phyloP scores from a whole-genome alignment of 1,140 invertebrate genomes.

The Theocolax elegans region DNA sequence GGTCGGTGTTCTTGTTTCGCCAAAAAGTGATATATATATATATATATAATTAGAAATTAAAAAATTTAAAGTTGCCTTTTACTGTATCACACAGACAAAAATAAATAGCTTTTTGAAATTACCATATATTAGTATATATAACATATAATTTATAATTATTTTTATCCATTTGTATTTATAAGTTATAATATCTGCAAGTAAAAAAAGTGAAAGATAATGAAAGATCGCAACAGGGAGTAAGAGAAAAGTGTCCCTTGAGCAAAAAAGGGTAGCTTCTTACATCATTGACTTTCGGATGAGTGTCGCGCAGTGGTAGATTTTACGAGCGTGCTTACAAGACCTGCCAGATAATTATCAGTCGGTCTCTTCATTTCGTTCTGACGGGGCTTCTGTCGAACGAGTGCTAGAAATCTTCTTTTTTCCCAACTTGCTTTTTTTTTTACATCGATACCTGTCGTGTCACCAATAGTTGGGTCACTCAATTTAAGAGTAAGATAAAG shows the following conservation, averaged over 20 bases:
- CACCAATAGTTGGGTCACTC: neutral
- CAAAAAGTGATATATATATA: too few relatives aligned
- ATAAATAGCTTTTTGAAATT: too few relatives aligned
- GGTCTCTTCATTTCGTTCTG: neutral
- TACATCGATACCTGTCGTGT: conserved; percentile 4
- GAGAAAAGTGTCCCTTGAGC: neutral
- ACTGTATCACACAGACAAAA: too few relatives aligned
- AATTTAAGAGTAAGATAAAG: conserved; percentile 17
- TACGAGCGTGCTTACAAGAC: conserved; percentile 13
- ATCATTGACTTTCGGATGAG: neutral
- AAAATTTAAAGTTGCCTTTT: too few relatives aligned
- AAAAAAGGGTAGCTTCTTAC: conserved; percentile 6
- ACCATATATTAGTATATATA: too few relatives aligned
- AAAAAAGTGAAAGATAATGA: too few relatives aligned
- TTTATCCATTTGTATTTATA: too few relatives aligned
- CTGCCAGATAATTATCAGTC: conserved; percentile 25
- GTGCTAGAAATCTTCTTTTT: neutral
- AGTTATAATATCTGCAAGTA: too few relatives aligned
- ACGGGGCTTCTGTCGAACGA: neutral
- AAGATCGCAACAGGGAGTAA: neutral
- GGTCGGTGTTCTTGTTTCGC: too few relatives aligned
- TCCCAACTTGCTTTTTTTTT: neutral
- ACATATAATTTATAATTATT: too few relatives aligned
- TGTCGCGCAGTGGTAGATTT: neutral
- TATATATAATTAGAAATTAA: too few relatives aligned